Evolutionary conservation across 2,888 invertebrate genomes (phyloP), one percentile per base, ranked within the genome.

Genomic region (Lasioglossum calceatum): DNA sequence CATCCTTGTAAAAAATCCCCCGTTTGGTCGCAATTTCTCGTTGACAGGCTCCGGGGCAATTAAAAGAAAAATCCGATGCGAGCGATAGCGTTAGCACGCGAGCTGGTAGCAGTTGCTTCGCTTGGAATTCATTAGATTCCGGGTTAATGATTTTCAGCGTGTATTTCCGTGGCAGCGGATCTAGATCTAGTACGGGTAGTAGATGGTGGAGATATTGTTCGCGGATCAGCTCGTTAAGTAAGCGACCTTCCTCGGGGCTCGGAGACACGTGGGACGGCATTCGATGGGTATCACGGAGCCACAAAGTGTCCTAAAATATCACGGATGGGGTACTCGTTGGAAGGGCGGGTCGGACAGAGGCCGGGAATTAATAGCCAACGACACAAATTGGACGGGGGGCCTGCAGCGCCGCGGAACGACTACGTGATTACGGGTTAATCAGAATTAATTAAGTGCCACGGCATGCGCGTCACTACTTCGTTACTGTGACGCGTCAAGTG

Each of bases 341-440:
- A 84, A 77, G 84, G 83, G 78, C 44, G 75, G 79, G 87, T 72
- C 77, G 78, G 83, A 85, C 81, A 83, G 86, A 87, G 89, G 88
- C 72, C 85, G 42, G 89, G 90, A 88, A 90, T 91, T 92, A 92
- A 90, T 90, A 90, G 93, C 92, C 93, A 90, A 92, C 93, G 94
- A 93, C 93, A 93, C 93, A 94, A 94, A 95, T 94, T 94, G 94
- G 92, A 94, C 92, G 92, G 91, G 92, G 93, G 92, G 90, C 90
- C 92, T 91, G 85, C 86, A 92, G 92, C 91, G 87, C 90, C 92
- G 91, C 91, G 91, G 91, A 94, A 94, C 93, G 93, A 94, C 94
- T 94, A 95, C 94, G 95, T 95, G 94, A 95, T 95, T 95, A 94
- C 92, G 94, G 93, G 95, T 95, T 95, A 95, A 95, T 95, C 94